Evolutionary conservation across 2,888 invertebrate genomes (phyloP).

Genomic region (Xestia xanthographa): DNA sequence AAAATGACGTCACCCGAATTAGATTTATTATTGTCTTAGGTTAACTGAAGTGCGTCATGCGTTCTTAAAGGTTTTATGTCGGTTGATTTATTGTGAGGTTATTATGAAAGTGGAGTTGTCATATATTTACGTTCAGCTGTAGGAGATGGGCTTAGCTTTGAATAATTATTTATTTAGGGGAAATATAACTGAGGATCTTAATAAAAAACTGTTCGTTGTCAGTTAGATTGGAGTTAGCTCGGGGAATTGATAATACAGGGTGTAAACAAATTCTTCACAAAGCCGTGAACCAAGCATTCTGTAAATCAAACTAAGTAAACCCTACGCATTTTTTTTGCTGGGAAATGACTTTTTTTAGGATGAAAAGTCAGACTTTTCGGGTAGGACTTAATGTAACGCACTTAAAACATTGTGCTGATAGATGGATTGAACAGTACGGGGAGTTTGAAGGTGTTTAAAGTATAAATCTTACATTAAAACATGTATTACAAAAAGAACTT

Average conservation of each 20-base stretch:
- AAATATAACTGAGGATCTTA: neutral
- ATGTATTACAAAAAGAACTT: too few species aligned
- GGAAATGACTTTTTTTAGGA: too few species aligned
- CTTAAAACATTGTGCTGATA: too few species aligned
- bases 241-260: neutral
- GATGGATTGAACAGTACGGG: too few species aligned
- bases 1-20: conserved; percentile 72
- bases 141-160: neutral
- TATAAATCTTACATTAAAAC: too few species aligned
- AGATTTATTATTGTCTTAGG: conserved; percentile 84
- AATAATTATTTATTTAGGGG: conserved; percentile 11
- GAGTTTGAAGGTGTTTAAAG: too few species aligned
- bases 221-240: neutral
- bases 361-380: too few species aligned
- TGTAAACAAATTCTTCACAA: too few species aligned
- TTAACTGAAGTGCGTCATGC: conserved; percentile 77
- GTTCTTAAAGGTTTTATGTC: conserved; percentile 76
- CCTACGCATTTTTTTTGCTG: too few species aligned
- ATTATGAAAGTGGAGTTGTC: conserved; percentile 48
- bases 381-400: too few species aligned
- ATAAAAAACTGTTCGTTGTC: neutral
- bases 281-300: too few species aligned
- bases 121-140: conserved; percentile 19
- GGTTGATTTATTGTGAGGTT: conserved; percentile 76
- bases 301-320: too few species aligned